These are phyloP conservation scores for Vicugna pacos DNA, from an alignment of 2,113 vertebrate genomes.

Conservation along the genomic window DNA sequence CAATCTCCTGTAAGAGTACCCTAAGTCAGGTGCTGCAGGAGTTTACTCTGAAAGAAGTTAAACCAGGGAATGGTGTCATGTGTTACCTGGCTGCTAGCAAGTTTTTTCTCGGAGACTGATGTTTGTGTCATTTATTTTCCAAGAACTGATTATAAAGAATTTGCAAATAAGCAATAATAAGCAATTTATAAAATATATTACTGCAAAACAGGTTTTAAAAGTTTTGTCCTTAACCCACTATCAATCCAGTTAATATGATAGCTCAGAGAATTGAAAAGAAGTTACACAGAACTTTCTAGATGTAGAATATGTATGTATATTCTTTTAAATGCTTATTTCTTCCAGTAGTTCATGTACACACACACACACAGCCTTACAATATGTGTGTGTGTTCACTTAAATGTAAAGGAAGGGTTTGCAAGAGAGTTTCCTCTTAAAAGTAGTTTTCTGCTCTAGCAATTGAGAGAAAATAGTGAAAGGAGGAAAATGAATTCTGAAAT, in stretches of 20 bases:
- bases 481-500: conserved; percentile 59
- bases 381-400: background rate
- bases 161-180: conserved; percentile 38
- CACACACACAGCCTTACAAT: conserved; percentile 51
- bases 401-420: conserved; percentile 40
- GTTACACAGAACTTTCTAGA: conserved; percentile 73
- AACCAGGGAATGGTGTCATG: background rate
- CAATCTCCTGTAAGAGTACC: background rate
- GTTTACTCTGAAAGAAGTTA: background rate
- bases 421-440: conserved; percentile 53
- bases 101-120: conserved; percentile 30
- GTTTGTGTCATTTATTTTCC: background rate
- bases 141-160: conserved; percentile 25
- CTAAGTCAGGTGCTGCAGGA: background rate
- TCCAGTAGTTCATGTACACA: conserved; percentile 61
- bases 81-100: background rate
- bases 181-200: conserved; percentile 28
- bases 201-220: background rate
- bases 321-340: conserved; percentile 74
- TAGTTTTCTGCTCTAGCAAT: conserved; percentile 6
- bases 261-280: conserved; percentile 27
- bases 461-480: conserved; percentile 66
- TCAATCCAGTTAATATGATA: background rate
- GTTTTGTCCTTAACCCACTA: background rate
- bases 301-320: conserved; percentile 71